These are phyloP conservation scores for Phenganax marumi DNA, from an alignment of 92 coral and sea anemone species.

Conservation along the genomic window DNA sequence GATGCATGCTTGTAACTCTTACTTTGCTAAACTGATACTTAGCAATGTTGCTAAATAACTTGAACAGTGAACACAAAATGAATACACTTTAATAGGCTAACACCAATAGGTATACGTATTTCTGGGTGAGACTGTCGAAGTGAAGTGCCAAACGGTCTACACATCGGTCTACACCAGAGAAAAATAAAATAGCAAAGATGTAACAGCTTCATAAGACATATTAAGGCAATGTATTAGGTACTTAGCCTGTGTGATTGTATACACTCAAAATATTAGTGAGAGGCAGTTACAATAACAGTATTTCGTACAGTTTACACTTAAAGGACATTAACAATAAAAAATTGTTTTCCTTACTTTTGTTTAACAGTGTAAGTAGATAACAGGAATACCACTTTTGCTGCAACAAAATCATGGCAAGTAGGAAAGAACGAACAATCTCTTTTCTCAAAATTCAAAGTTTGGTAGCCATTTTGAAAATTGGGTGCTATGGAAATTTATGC, in stretches of 20 bases:
- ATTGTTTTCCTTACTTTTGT: neutral
- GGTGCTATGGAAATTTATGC: neutral
- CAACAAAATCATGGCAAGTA: neutral
- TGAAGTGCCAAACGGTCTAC: no score
- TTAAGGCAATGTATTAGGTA: no score
- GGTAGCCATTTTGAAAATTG: neutral
- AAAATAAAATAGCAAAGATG: no score
- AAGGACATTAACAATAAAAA: slow-evolving; percentile 6
- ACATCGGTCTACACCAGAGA: no score
- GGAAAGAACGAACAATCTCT: neutral
- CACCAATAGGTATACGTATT: no score
- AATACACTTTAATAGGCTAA: no score
- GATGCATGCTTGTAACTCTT: neutral
- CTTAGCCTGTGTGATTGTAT: no score
- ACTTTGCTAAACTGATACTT: neutral
- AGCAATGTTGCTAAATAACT: neutral
- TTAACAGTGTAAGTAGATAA: neutral
- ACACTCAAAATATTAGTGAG: no score
- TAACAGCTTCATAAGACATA: no score
- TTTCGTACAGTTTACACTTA: neutral
- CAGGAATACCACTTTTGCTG: neutral
- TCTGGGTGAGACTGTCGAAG: no score
- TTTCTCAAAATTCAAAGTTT: neutral
- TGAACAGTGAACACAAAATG: no score
- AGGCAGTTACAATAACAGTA: no score